phyloP scores from a whole-genome alignment of 2,113 vertebrate species.

The Hemicordylus capensis region DNA sequence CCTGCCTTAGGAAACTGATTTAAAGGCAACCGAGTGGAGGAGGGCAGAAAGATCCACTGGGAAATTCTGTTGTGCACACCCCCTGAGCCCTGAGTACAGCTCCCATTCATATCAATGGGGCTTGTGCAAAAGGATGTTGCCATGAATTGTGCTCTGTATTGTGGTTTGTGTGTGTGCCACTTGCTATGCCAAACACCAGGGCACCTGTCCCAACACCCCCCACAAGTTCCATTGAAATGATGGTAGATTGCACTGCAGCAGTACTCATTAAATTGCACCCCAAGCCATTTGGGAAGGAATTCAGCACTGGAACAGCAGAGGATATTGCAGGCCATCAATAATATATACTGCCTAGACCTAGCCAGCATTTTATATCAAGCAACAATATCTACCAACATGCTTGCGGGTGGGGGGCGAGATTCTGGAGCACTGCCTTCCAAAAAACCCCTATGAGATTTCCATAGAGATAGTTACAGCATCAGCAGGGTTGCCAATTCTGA shows the following conservation, averaged over 20 bases:
- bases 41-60: not conserved
- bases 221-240: not conserved
- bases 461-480: conserved; percentile 57
- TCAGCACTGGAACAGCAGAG: not conserved
- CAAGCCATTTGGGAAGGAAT: not conserved
- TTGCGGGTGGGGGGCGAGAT: conserved; percentile 36
- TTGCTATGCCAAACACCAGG: no score
- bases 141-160: not conserved
- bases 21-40: no score
- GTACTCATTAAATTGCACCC: not conserved
- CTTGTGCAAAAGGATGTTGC: no score
- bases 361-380: not conserved
- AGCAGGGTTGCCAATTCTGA: conserved; percentile 61
- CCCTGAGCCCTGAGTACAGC: no score
- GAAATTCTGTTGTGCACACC: no score
- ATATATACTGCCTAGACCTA: not conserved
- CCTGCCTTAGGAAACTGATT: no score
- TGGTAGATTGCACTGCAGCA: not conserved
- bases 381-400: conserved; percentile 45
- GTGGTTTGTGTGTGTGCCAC: no score
- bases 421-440: conserved; percentile 40
- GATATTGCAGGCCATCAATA: not conserved
- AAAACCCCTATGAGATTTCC: conserved; percentile 58
- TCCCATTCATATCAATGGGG: no score
- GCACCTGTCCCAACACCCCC: no score